Evolutionary conservation across 2,797 vertebrate genomes (phyloP), one percentile per base, ranked within the genome.

Genomic region (Hypotaenidia okinawae): DNA sequence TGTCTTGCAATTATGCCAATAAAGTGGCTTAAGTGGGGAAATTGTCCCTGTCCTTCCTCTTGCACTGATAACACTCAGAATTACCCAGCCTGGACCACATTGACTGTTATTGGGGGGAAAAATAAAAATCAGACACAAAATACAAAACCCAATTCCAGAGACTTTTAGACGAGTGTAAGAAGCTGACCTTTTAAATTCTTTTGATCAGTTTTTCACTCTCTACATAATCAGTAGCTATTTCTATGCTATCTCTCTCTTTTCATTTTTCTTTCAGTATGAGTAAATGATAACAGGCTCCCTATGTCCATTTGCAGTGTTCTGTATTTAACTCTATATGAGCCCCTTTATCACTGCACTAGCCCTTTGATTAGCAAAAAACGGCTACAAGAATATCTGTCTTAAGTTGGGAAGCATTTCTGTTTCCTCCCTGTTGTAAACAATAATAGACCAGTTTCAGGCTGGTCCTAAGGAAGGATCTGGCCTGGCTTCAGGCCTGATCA

Each of bases 41-140:
- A 78, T 92, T 77, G 86, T 88, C 86, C 81, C 63, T 82, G 69
- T 82, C 74, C 70, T 83, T 58, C 85, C 70, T 67, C 32, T 76
- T 69, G 47, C 69, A 70, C 37, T 39, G 18, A 6, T 70, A 80
- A 35, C 4, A 2, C 77, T 70, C 47, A 61, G 81, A 80, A 82
- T 75, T 41, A 57, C 59, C 16, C 49, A 70, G 77, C 14, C 78
- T 84, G 64, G 72, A 79, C 58, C 12, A 13, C 30, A 6, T 10
- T 88, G 82, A 77, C 64, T 94, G 78, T 86, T 94, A 62, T 0
- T n/a, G 76, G 43, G 47, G 47, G 51, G 8, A 63, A 59, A 27
- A 24, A 25, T 37, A 51, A 77, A 47, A 74, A 80, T 52, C 76
- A 41, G 66, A 63, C 35, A 72, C 27, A 86, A 90, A 93, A 75